Base-by-base conservation (phyloP, 2,113 vertebrate genomes). In the Elephantulus edwardii region DNA sequence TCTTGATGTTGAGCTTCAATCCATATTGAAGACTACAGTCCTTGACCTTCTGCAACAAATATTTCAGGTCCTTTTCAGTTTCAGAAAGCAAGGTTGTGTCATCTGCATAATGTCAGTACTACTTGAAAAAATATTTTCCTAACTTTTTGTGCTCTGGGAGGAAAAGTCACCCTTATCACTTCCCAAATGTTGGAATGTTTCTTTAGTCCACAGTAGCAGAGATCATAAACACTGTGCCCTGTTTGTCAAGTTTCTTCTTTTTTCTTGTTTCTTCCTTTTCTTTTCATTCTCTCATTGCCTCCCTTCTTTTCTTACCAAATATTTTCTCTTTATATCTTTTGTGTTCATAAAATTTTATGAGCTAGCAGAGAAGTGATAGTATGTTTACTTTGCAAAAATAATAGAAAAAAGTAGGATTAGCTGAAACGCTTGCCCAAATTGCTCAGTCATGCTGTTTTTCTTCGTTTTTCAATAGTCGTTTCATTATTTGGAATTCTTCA, bases 291-390 rank as follows among this genome's bases (percentile, higher is more conserved):
- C 58, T 62, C 20, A 14, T n/a, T n/a, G n/a, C 50, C 68, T 56
- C 7, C n/a, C 28, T 44, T 71, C 16, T 42, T 80, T 17, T 30
- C 30, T 71, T 71, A n/a, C n/a, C 24, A 77, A 68, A 5, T 33
- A 66, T 75, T 87, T 82, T 87, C 74, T 87, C 8, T 24, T 84
- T 52, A 48, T 89, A 24, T 26, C 52, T 48, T 60, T 88, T 84
- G 24, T 28, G 52, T 72, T 52, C 22, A 14, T 33, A 46, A 71
- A 76, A 33, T 0, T 24, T 7, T 76, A 52, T 40, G 60, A 77
- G 19, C 12, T 80, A 64, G 77, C 48, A 50, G 46, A 83, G 1
- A 85, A 42, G 8, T 66, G 58, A 48, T 30, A 60, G 12, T 56
- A 26, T 76, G 30, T 28, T 33, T 78, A 40, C 50, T 88, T 89